Evolutionary conservation across 2,888 invertebrate species (phyloP).

Genomic region (Andricus curvator): DNA sequence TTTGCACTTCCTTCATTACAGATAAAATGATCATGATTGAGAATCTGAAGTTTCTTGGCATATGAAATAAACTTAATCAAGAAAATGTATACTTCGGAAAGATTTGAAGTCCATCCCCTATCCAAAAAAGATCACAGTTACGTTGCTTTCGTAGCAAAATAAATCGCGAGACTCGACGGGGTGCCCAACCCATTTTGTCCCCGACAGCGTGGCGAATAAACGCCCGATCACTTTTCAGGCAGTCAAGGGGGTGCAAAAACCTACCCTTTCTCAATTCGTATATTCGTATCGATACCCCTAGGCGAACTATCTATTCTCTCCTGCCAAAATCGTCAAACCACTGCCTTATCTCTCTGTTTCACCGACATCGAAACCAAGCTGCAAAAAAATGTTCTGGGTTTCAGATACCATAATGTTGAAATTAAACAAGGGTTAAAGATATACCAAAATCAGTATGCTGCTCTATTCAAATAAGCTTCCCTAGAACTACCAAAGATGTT

Average conservation of each 20-base stretch:
- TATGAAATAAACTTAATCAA: not conserved
- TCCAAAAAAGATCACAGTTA: constrained; percentile 7
- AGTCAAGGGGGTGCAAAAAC: constrained; percentile 53
- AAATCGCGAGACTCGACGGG: constrained; percentile 68
- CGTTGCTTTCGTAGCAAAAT: constrained; percentile 60
- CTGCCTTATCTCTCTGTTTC: no score
- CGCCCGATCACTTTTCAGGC: constrained; percentile 69
- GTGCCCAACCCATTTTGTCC: constrained; percentile 72
- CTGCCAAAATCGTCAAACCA: constrained; percentile 5
- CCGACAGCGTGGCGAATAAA: constrained; percentile 67
- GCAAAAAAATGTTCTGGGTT: not conserved
- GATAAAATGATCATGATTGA: not conserved
- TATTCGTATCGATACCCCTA: not conserved
- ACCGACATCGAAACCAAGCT: not conserved
- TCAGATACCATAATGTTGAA: no score
- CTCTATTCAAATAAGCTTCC: no score
- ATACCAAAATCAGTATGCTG: no score
- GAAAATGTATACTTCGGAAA: not conserved
- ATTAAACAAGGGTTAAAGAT: no score
- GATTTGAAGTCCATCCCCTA: not conserved
- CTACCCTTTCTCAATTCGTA: not conserved
- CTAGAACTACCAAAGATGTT: no score
- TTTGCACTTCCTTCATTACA: not conserved
- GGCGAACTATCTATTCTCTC: constrained; percentile 10
- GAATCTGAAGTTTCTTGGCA: not conserved